Evolutionary conservation across 2,797 vertebrate species (phyloP).

Genomic region (Cetoscarus ocellatus): DNA sequence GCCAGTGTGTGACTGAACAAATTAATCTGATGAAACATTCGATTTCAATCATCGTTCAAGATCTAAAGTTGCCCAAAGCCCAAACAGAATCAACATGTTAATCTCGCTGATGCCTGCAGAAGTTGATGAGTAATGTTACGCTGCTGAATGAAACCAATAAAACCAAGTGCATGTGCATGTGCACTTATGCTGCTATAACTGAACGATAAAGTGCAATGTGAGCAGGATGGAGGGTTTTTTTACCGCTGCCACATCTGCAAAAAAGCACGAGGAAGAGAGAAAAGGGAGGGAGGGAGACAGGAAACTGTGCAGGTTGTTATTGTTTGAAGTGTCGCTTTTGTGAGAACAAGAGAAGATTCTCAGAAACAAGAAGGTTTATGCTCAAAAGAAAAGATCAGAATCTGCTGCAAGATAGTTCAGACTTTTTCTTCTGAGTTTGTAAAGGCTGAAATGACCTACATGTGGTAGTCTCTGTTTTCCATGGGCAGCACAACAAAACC

Average conservation of each 20-base stretch:
- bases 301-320: conserved; percentile 63
- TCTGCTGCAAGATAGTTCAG: accelerated
- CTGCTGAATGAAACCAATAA: conserved; percentile 47
- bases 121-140: conserved; percentile 18
- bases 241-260: conserved; percentile 55
- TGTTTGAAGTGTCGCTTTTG: conserved; percentile 29
- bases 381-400: neutral
- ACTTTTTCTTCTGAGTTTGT: accelerated
- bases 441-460: neutral
- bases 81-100: conserved; percentile 15
- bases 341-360: neutral
- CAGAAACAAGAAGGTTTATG: neutral
- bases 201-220: conserved; percentile 70
- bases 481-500: neutral
- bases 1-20: neutral
- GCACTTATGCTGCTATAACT: conserved; percentile 20
- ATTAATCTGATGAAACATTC: neutral
- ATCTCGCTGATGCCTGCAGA: conserved; percentile 2
- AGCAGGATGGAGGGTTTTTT: conserved; percentile 40
- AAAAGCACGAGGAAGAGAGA: neutral
- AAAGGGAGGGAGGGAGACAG: conserved; percentile 46
- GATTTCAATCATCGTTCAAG: conserved; percentile 10
- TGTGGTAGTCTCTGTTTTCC: neutral
- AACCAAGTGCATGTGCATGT: conserved; percentile 5
- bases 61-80: neutral